These are phyloP conservation scores for Ernsta delagoae DNA, from an alignment of 2,888 invertebrate species.

Conservation along the genomic window DNA sequence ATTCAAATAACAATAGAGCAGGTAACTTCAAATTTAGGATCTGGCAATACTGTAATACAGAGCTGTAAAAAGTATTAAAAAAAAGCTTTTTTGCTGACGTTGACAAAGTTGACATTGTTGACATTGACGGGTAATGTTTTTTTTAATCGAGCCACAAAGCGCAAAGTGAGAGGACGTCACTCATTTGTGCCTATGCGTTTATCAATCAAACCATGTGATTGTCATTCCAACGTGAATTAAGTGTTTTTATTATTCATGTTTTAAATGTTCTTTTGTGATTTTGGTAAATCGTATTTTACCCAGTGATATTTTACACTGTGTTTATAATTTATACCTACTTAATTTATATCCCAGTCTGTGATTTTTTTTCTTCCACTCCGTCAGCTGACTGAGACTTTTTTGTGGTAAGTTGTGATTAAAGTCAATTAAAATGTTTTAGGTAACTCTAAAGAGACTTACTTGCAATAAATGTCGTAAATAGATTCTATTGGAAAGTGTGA, in stretches of 20 bases:
- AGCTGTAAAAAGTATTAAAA: too few relatives aligned
- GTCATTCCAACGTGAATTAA: not conserved
- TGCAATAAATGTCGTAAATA: too few relatives aligned
- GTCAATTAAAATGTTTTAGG: not conserved
- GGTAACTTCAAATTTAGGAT: too few relatives aligned
- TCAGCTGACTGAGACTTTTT: not conserved
- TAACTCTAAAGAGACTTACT: too few relatives aligned
- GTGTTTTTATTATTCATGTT: too few relatives aligned
- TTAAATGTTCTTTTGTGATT: not conserved
- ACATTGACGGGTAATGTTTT: too few relatives aligned
- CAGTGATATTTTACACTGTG: not conserved
- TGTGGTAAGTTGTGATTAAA: not conserved
- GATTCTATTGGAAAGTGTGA: too few relatives aligned
- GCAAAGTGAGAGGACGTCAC: not conserved
- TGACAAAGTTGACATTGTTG: too few relatives aligned
- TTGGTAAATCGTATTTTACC: not conserved
- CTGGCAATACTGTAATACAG: too few relatives aligned
- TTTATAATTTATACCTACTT: not conserved
- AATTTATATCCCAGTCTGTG: not conserved
- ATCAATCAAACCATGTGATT: constrained; percentile 2
- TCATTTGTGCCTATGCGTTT: too few relatives aligned
- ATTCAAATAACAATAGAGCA: too few relatives aligned
- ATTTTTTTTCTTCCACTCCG: not conserved
- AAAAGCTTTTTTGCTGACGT: too few relatives aligned
- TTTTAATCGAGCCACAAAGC: not conserved